Conservation (phyloP, 2,797 vertebrate species). For the Pseudomugil tenellus region DNA sequence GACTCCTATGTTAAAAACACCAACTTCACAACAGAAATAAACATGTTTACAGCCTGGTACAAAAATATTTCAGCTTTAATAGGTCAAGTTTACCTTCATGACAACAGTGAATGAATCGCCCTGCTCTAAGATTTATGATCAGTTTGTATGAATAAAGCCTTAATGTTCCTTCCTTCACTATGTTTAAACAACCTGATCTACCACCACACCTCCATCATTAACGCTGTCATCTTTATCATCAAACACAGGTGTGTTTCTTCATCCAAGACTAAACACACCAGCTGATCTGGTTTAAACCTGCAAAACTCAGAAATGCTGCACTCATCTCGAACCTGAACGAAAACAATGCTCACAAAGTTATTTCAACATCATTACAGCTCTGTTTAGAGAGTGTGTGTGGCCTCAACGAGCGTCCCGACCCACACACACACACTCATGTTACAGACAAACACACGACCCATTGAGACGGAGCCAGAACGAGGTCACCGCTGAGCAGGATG, state of each 20-base stretch:
- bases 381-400: slow-evolving; percentile 1
- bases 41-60: too few relatives aligned
- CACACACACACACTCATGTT: slow-evolving; percentile 20
- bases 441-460: slow-evolving; percentile 57
- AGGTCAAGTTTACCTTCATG: too few relatives aligned
- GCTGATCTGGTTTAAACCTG: neutral
- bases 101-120: too few relatives aligned
- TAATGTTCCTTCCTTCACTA: too few relatives aligned
- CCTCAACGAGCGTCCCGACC: slow-evolving; percentile 7
- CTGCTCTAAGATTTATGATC: too few relatives aligned
- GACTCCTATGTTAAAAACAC: too few relatives aligned
- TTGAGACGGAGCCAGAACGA: slow-evolving; percentile 47
- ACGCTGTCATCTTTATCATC: neutral
- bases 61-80: too few relatives aligned
- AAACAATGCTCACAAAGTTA: neutral
- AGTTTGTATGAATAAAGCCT: too few relatives aligned
- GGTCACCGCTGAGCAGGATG: slow-evolving; percentile 69
- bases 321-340: neutral
- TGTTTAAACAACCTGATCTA: neutral
- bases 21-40: neutral
- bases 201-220: slow-evolving; percentile 39
- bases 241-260: neutral
- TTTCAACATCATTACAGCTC: slow-evolving; percentile 2
- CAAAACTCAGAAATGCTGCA: neutral
- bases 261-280: neutral